Conservation (phyloP, 2,797 vertebrate species). For the Pseudocheirus occidentalis region DNA sequence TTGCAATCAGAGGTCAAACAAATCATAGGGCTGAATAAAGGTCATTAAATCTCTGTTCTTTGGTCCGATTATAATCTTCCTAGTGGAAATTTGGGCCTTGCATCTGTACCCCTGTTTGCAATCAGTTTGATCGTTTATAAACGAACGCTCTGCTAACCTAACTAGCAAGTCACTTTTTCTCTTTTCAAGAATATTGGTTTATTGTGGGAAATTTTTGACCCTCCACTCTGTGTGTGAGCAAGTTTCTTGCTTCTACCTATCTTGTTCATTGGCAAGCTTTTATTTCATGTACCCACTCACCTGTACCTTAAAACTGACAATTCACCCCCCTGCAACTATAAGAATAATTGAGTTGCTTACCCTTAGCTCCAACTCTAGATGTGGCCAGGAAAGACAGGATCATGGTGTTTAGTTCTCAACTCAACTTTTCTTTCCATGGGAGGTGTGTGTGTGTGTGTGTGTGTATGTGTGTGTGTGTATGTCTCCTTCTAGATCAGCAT, state of each 20-base stretch:
- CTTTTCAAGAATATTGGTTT: not conserved
- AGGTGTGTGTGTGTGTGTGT: not conserved
- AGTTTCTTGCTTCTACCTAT: not conserved
- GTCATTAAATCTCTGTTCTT: not conserved
- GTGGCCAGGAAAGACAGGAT: not conserved
- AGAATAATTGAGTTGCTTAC: not conserved
- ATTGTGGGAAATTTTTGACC: not conserved
- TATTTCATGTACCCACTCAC: not conserved
- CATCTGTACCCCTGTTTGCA: not conserved
- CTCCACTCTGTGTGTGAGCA: not conserved
- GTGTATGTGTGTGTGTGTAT: not conserved
- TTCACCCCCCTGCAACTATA: not conserved
- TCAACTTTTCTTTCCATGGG: not conserved
- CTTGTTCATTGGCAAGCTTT: not conserved
- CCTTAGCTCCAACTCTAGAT: not conserved
- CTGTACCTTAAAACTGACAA: not conserved
- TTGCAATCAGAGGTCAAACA: not conserved
- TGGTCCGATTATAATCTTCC: not conserved
- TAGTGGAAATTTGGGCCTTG: not conserved
- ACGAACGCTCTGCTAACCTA: not conserved
- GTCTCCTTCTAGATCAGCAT: not conserved
- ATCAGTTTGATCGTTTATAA: not conserved
- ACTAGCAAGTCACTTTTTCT: not conserved
- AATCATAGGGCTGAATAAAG: not conserved
- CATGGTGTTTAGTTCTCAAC: not conserved